These are phyloP conservation scores for Drosophila miranda DNA, from an alignment of 1,140 invertebrate species.

Conservation along the genomic window DNA sequence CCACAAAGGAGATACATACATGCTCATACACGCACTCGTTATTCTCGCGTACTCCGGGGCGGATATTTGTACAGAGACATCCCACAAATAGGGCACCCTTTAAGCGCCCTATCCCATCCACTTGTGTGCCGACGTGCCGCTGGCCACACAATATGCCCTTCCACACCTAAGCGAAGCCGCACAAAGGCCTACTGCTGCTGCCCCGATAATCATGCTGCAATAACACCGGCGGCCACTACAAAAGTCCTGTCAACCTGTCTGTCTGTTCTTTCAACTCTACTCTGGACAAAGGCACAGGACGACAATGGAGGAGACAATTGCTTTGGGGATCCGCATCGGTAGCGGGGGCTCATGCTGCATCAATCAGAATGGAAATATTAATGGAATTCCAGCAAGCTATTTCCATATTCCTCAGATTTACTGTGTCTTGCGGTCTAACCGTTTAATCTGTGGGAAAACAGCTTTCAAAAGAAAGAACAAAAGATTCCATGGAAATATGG, in stretches of 20 bases:
- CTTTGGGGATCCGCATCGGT: background rate
- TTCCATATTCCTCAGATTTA: too few species aligned
- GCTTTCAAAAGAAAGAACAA: too few species aligned
- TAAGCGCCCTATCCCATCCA: conserved; percentile 29
- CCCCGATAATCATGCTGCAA: too few species aligned
- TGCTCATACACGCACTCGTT: too few species aligned
- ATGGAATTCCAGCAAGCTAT: too few species aligned
- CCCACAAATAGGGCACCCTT: conserved; percentile 43
- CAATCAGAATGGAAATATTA: too few species aligned
- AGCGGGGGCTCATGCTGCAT: too few species aligned
- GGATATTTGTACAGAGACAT: conserved; percentile 21
- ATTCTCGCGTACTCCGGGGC: background rate
- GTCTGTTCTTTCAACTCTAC: background rate
- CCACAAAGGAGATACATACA: conserved; percentile 2
- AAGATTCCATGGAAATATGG: too few species aligned
- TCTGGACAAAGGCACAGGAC: background rate
- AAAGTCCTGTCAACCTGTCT: conserved; percentile 11
- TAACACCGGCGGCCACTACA: conserved; percentile 26
- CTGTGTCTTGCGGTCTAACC: too few species aligned
- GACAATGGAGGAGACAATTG: conserved; percentile 37
- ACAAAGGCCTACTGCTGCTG: conserved; percentile 5
- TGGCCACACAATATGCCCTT: conserved; percentile 52
- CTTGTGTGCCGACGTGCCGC: conserved; percentile 1
- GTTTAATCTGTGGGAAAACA: too few species aligned
- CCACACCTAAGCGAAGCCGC: conserved; percentile 57